Evolutionary conservation across 2,113 vertebrate genomes (phyloP).

Genomic region (Zeus faber): DNA sequence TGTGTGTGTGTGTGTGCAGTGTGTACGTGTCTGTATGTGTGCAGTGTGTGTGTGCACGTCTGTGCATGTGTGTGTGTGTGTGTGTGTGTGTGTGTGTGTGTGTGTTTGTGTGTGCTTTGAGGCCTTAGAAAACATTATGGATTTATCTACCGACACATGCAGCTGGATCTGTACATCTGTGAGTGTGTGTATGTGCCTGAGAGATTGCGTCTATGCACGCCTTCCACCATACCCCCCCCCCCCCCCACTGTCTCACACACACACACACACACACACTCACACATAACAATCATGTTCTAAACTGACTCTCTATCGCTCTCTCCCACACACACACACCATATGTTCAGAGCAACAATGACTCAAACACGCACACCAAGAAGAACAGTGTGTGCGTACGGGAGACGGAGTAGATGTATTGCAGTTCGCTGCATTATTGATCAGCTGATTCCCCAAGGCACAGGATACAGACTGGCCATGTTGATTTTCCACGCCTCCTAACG

Average conservation of each 20-base stretch:
- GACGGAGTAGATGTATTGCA: slow-evolving; percentile 36
- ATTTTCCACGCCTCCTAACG: slow-evolving; percentile 41
- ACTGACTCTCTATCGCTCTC: too few species aligned
- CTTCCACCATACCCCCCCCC: neutral
- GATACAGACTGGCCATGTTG: slow-evolving; percentile 49
- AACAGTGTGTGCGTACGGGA: neutral
- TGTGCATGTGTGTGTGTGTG: too few species aligned
- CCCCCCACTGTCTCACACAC: neutral
- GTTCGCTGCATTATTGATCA: slow-evolving; percentile 60
- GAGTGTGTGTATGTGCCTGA: neutral
- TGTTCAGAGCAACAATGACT: neutral
- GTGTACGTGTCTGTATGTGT: too few species aligned
- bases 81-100: too few species aligned
- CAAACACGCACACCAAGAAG: slow-evolving; percentile 12
- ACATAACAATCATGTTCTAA: neutral
- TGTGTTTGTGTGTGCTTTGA: slow-evolving; percentile 1
- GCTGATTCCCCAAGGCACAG: slow-evolving; percentile 26
- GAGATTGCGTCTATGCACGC: neutral
- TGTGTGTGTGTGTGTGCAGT: too few species aligned
- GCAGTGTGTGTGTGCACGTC: too few species aligned
- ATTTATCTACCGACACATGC: slow-evolving; percentile 36
- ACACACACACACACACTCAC: neutral
- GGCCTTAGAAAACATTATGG: slow-evolving; percentile 23
- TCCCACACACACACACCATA: neutral
- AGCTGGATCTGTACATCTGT: slow-evolving; percentile 6